A percentile compares a stretch with the other conserved stretches of the same genome.
These are phyloP conservation scores for Hypomesus transpacificus DNA, from an alignment of 2,113 vertebrate species.

Conservation along the genomic window DNA sequence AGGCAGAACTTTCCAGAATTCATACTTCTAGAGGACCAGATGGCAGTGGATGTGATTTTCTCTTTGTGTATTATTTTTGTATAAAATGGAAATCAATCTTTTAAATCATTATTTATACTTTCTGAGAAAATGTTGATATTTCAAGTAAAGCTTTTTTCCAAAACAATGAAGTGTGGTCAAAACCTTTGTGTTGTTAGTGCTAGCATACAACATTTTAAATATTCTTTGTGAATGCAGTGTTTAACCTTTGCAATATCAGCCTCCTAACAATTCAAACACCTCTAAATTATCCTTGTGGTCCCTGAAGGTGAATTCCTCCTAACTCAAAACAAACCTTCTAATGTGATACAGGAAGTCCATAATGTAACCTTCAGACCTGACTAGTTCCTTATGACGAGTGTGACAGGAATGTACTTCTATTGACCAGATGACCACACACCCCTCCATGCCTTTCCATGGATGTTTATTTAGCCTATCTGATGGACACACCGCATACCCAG, in stretches of 20 bases:
- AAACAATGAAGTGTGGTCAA: constrained; percentile 45
- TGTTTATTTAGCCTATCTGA: constrained; percentile 50
- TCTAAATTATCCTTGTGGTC: background rate
- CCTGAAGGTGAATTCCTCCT: background rate
- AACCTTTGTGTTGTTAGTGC: constrained; percentile 31
- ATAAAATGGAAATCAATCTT: constrained; percentile 81
- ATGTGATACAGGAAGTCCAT: background rate
- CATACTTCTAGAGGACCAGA: constrained; percentile 23
- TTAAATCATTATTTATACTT: constrained; percentile 87
- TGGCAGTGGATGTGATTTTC: constrained; percentile 55
- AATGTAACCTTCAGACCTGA: constrained; percentile 2
- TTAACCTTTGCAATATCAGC: too few species aligned
- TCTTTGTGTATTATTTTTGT: constrained; percentile 84
- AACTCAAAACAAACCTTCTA: background rate
- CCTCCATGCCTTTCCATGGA: constrained; percentile 14
- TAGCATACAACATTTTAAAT: background rate
- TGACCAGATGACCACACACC: constrained; percentile 28
- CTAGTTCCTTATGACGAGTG: constrained; percentile 26
- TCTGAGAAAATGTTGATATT: constrained; percentile 75
- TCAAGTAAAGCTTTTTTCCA: constrained; percentile 72
- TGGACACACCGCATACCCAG: constrained; percentile 22
- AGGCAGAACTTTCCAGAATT: constrained; percentile 37
- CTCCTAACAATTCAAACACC: too few species aligned
- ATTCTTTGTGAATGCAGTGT: background rate
- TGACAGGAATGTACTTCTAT: constrained; percentile 39